These are phyloP conservation scores for Halocynthia aurantium DNA, from an alignment of 23 tunicate genomes.

Conservation along the genomic window DNA sequence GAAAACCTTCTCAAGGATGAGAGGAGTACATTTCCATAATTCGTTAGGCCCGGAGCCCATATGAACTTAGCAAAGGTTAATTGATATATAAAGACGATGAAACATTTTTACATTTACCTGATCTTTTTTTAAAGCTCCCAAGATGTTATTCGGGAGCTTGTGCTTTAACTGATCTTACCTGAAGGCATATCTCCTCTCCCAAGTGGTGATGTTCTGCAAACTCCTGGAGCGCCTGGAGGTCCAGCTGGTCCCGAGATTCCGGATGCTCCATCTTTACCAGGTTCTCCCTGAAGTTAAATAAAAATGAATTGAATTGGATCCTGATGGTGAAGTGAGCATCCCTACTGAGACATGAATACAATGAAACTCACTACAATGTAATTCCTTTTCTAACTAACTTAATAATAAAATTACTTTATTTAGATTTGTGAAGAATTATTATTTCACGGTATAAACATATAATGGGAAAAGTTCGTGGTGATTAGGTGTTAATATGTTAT, in stretches of 20 bases:
- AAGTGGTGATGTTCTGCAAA: not conserved
- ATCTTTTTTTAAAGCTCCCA: too few relatives aligned
- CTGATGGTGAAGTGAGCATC: not conserved
- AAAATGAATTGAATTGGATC: not conserved
- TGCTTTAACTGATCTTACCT: not conserved
- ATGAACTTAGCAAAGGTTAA: too few relatives aligned
- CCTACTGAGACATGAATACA: not conserved
- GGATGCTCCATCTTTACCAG: not conserved
- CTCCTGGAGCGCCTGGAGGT: conserved; percentile 18
- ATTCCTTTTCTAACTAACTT: not conserved
- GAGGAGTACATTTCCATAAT: too few relatives aligned
- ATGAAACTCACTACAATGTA: not conserved
- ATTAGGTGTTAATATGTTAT: too few relatives aligned
- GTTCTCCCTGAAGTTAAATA: conserved; percentile 15
- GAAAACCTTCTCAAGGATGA: too few relatives aligned
- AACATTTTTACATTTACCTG: too few relatives aligned
- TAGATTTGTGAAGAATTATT: too few relatives aligned
- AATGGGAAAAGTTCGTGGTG: too few relatives aligned
- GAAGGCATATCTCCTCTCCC: conserved; percentile 4
- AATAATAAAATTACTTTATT: not conserved
- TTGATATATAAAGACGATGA: too few relatives aligned
- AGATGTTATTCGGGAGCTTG: too few relatives aligned
- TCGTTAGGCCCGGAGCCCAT: too few relatives aligned
- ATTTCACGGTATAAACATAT: too few relatives aligned
- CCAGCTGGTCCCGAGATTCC: conserved; percentile 3